A percentile compares a stretch with the other conserved stretches of the same genome.
These are phyloP conservation scores for Microtus ochrogaster DNA, from an alignment of 2,113 vertebrate species.

Conservation along the genomic window DNA sequence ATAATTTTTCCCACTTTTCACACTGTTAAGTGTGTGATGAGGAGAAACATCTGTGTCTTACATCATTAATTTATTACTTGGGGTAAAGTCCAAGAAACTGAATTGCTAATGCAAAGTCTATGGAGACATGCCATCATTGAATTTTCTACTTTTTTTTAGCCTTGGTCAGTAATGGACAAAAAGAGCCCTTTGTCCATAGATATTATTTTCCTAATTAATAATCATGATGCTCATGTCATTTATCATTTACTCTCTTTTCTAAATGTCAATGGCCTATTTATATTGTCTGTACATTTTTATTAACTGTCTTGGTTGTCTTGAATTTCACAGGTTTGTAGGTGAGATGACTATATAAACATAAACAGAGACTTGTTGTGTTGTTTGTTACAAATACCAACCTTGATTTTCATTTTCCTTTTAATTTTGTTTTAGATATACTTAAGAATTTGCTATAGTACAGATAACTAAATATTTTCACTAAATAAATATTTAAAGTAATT, in stretches of 20 bases:
- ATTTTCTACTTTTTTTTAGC: not conserved
- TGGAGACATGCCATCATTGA: not conserved
- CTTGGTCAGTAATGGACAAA: constrained; percentile 1
- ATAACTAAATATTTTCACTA: constrained; percentile 21
- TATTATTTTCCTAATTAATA: constrained; percentile 36
- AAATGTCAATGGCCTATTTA: constrained; percentile 7
- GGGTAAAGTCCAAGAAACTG: constrained; percentile 8
- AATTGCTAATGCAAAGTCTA: constrained; percentile 17
- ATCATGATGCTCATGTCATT: not conserved
- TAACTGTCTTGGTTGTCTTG: constrained; percentile 14
- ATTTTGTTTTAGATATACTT: not conserved
- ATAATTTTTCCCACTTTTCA: not conserved
- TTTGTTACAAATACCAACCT: not conserved
- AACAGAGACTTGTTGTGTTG: not conserved
- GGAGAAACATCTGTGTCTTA: not conserved
- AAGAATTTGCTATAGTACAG: constrained; percentile 22
- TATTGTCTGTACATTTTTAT: not conserved
- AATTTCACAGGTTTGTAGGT: not conserved
- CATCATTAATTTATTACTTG: constrained; percentile 22
- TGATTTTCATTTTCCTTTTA: not conserved
- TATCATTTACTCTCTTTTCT: constrained; percentile 27
- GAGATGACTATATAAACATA: not conserved
- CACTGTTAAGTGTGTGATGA: not conserved
- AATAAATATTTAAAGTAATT: constrained; percentile 30
- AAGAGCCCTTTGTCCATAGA: not conserved